phyloP scores from a whole-genome alignment of 2,113 vertebrate genomes.

The Otolemur garnettii region DNA sequence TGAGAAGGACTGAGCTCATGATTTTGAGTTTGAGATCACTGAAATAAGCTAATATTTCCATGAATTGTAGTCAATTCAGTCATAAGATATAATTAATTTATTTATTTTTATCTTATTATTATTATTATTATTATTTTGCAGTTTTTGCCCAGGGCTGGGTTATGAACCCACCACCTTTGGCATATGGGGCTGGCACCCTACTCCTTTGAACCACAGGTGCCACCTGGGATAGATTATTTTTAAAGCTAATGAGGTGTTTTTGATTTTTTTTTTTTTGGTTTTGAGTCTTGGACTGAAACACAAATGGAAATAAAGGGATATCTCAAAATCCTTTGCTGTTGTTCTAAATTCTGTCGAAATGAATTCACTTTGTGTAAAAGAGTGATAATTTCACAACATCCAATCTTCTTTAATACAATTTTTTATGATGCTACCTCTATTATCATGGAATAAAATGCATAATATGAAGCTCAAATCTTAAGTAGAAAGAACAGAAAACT shows the following conservation, averaged over 20 bases:
- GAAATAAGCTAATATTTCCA: not conserved
- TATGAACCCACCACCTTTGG: too few species aligned
- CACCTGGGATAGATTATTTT: not conserved
- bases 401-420: not conserved
- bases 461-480: not conserved
- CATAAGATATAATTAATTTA: not conserved
- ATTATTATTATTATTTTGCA: too few species aligned
- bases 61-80: not conserved
- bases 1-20: not conserved
- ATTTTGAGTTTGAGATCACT: not conserved
- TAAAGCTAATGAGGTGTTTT: not conserved
- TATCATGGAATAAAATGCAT: not conserved
- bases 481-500: not conserved
- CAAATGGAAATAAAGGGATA: not conserved
- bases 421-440: not conserved
- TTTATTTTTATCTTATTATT: too few species aligned
- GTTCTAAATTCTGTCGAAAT: not conserved
- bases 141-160: too few species aligned
- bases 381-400: not conserved
- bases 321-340: not conserved
- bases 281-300: not conserved
- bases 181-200: too few species aligned
- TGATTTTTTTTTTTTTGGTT: not conserved
- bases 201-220: too few species aligned
- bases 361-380: not conserved